Evolutionary conservation across 2,113 vertebrate species (phyloP), one percentile per base, ranked within the genome.

Genomic region (Azemiops feae): DNA sequence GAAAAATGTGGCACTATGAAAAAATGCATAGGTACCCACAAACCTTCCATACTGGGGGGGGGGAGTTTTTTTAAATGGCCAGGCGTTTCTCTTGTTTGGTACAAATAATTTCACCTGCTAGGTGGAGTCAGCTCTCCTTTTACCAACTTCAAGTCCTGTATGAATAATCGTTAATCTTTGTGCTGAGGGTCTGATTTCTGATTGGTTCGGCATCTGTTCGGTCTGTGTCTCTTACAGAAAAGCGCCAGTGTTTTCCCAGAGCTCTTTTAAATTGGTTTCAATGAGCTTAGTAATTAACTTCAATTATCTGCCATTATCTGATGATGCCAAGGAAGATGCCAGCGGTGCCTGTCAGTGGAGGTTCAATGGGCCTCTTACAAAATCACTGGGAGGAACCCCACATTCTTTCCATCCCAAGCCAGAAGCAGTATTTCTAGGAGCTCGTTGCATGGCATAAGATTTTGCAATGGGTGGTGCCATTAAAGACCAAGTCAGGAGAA

Each of bases 181-280:
- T 53, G 39, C 34, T n/a, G 30, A 47, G 87, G 5, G 16, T 89
- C 87, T 89, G 43, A n/a, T n/a, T 88, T 30, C 34, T 64, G 43
- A 25, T 27, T 23, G 50, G 45, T 18, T 54, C 85, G 53, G 93
- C n/a, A 45, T 39, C 87, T 45, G 18, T n/a, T 89, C n/a, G 69
- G 22, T 43, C 57, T 54, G 89, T 18, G 47, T 57, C 53, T 53
- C 27, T 91, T 55, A 54, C 60, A 86, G 86, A 55, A 88, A 64
- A 27, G 23, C 50, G 0, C 20, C 81, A 39, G 47, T 45, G 39
- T 92, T 94, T 55, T 69, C 57, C 93, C 14, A 22, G 16, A 87
- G 39, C 93, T 39, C 50, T 92, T 90, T 90, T 92, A 90, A 94
- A 74, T 92, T 94, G 91, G 93, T 87, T 94, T 92, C 91, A 94